phyloP scores from a whole-genome alignment of 2,888 invertebrate species.

The Zele albiditarsus region DNA sequence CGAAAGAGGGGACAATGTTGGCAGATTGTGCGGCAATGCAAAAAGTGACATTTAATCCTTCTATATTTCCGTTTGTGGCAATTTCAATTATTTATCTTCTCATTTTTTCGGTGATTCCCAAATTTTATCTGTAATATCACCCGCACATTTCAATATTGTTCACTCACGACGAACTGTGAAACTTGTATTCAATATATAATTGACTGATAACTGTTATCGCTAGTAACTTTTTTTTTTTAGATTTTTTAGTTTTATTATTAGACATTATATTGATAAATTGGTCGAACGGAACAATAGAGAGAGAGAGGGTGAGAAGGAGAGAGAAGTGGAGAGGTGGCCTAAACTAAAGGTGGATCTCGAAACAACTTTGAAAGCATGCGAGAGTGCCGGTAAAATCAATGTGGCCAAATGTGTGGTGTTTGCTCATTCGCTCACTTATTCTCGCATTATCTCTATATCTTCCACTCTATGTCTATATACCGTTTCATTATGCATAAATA shows the following conservation, averaged over 20 bases:
- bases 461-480: background rate
- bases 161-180: background rate
- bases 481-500: background rate
- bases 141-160: background rate
- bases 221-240: background rate
- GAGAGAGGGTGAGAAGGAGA: constrained; percentile 5
- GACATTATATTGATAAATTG: constrained; percentile 2
- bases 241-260: background rate
- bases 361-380: constrained; percentile 55
- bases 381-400: constrained; percentile 71
- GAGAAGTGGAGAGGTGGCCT: constrained; percentile 39
- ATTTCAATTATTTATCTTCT: background rate
- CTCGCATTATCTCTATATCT: background rate
- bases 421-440: constrained; percentile 2
- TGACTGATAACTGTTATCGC: background rate
- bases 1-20: constrained; percentile 13
- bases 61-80: background rate
- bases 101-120: background rate
- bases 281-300: background rate
- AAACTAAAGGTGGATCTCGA: constrained; percentile 8
- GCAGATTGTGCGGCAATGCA: constrained; percentile 30
- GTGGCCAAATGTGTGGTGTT: constrained; percentile 67
- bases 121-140: constrained; percentile 3
- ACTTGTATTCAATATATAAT: constrained; percentile 1
- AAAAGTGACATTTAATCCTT: constrained; percentile 16